A percentile compares a stretch with the other conserved stretches of the same genome.
phyloP scores from a whole-genome alignment of 2,113 vertebrate genomes.

The Xenopus tropicalis region DNA sequence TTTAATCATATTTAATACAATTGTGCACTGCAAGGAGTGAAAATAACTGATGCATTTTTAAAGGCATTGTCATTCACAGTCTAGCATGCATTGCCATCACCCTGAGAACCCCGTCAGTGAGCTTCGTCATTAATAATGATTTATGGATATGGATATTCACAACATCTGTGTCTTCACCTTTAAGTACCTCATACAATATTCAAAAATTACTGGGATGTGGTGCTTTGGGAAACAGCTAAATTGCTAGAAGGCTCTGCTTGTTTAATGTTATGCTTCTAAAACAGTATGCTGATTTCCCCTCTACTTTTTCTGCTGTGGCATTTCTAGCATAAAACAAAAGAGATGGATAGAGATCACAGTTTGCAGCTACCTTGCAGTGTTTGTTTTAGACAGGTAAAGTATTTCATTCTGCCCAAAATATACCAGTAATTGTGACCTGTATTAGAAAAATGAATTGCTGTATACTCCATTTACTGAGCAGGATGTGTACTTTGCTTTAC shows the following conservation, averaged over 20 bases:
- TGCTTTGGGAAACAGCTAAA: conserved; percentile 62
- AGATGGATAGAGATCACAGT: too few relatives aligned
- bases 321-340: neutral
- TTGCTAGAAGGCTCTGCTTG: conserved; percentile 54
- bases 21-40: conserved; percentile 53
- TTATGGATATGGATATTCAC: conserved; percentile 62
- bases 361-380: too few relatives aligned
- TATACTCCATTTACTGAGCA: too few relatives aligned
- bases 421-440: too few relatives aligned
- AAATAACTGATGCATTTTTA: conserved; percentile 64
- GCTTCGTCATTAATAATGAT: conserved; percentile 62
- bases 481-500: too few relatives aligned
- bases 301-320: conserved; percentile 10
- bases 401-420: too few relatives aligned
- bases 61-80: conserved; percentile 58
- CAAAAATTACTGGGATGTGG: conserved; percentile 58
- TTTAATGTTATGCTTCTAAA: conserved; percentile 56
- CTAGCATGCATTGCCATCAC: conserved; percentile 47
- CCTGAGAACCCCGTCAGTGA: conserved; percentile 59
- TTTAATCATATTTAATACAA: conserved; percentile 63
- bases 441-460: too few relatives aligned
- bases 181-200: conserved; percentile 67
- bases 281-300: conserved; percentile 44
- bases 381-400: too few relatives aligned
- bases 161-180: conserved; percentile 65